phyloP scores from a whole-genome alignment of 2,113 vertebrate species.

The Hemichromis elongatus region DNA sequence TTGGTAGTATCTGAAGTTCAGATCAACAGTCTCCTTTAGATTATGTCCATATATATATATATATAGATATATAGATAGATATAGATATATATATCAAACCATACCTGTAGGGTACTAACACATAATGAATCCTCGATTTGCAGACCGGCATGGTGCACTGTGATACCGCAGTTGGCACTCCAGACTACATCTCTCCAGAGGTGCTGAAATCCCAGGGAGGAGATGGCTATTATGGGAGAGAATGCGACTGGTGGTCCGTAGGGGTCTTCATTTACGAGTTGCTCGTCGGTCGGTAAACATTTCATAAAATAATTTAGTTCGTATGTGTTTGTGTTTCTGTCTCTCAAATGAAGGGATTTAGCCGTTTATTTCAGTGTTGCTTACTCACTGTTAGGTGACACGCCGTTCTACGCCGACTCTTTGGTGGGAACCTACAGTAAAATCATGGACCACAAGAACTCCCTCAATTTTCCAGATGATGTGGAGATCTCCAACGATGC shows the following conservation, averaged over 20 bases:
- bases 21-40: neutral
- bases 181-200: conserved; percentile 95
- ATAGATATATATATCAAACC: neutral
- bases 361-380: neutral
- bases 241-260: conserved; percentile 99
- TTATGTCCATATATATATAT: neutral
- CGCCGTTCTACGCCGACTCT: conserved; percentile 97
- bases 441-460: conserved; percentile 99
- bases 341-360: neutral
- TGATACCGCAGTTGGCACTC: conserved; percentile 94
- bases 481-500: conserved; percentile 97
- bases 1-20: neutral
- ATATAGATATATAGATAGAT: no score
- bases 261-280: conserved; percentile 99
- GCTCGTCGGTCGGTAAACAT: conserved; percentile 88
- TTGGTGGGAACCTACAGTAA: conserved; percentile 98
- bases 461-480: conserved; percentile 93
- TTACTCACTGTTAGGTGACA: conserved; percentile 80
- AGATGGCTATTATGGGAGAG: conserved; percentile 93
- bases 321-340: neutral
- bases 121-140: neutral
- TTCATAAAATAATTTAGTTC: neutral
- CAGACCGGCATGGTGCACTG: conserved; percentile 98
- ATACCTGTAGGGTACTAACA: neutral
- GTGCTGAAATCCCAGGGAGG: conserved; percentile 95